phyloP scores from a whole-genome alignment of 1,140 invertebrate genomes.

The Metopolophium dirhodum region DNA sequence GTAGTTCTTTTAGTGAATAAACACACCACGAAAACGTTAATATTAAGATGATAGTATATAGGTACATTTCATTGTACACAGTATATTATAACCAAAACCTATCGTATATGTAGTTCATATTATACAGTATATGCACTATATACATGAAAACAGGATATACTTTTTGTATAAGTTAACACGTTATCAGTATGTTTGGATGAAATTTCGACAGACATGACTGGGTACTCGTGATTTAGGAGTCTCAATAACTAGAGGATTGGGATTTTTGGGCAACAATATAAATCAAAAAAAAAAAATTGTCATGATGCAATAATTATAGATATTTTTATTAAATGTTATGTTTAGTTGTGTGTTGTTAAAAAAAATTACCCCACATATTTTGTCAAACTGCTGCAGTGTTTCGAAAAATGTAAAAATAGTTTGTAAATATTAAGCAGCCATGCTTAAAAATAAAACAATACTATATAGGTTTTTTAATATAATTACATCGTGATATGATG shows the following conservation, averaged over 20 bases:
- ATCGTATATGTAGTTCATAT: not conserved
- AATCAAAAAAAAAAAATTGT: not conserved
- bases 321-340: not conserved
- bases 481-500: too few relatives aligned
- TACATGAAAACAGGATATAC: too few relatives aligned
- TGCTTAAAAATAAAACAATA: too few relatives aligned
- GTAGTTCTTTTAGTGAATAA: not conserved
- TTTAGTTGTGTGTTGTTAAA: not conserved
- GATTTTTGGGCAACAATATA: not conserved
- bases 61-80: not conserved
- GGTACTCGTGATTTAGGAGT: too few relatives aligned
- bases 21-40: not conserved
- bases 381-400: not conserved
- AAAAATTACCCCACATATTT: too few relatives aligned
- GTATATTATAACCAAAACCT: not conserved
- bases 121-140: not conserved
- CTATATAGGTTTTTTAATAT: too few relatives aligned
- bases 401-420: too few relatives aligned
- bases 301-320: not conserved
- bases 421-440: too few relatives aligned
- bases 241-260: not conserved
- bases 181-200: not conserved
- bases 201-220: not conserved
- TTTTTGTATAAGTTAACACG: not conserved
- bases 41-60: not conserved